Percentiles rank a stretch among this genome's conserved stretches.
Evolutionary conservation across 2,888 invertebrate species (phyloP).

Genomic region (Laspeyria flexula): DNA sequence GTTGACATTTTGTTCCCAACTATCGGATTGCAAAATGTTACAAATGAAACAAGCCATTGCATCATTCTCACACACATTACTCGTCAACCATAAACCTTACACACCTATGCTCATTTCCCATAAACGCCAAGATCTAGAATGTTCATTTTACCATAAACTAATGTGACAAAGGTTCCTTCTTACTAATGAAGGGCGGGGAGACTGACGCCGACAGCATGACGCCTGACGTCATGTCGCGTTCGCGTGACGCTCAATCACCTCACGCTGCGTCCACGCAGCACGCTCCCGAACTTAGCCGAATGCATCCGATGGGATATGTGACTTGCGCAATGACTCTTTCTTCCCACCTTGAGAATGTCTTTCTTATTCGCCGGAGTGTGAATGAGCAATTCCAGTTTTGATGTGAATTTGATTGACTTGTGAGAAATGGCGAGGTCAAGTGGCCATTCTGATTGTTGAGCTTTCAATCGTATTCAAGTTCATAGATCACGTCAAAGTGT

Average conservation of each 20-base stretch:
- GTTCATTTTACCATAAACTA: conserved; percentile 70
- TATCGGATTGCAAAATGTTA: conserved; percentile 26
- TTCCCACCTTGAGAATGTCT: conserved; percentile 42
- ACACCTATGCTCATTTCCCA: conserved; percentile 69
- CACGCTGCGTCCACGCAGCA: conserved; percentile 68
- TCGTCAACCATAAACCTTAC: conserved; percentile 53
- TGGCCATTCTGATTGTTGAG: conserved; percentile 21
- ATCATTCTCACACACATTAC: conserved; percentile 46
- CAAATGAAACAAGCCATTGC: conserved; percentile 25
- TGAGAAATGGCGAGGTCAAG: conserved; percentile 39
- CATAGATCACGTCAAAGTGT: conserved; percentile 10
- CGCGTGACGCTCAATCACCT: conserved; percentile 50
- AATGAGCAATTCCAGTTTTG: conserved; percentile 76
- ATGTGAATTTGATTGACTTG: conserved; percentile 64
- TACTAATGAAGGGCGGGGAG: conserved; percentile 54
- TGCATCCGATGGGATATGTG: conserved; percentile 24
- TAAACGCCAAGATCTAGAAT: conserved; percentile 77
- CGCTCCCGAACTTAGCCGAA: conserved; percentile 51
- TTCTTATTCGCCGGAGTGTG: conserved; percentile 58
- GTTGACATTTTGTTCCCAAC: conserved; percentile 10
- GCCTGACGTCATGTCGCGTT: conserved; percentile 37
- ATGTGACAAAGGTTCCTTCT: conserved; percentile 64
- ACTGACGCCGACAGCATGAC: conserved; percentile 41
- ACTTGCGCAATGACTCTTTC: conserved; percentile 51
- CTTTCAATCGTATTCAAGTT: conserved; percentile 8